Evolutionary conservation across 2,888 invertebrate genomes (phyloP), one percentile per base, ranked within the genome.

Genomic region (Pasiphila rectangulata): DNA sequence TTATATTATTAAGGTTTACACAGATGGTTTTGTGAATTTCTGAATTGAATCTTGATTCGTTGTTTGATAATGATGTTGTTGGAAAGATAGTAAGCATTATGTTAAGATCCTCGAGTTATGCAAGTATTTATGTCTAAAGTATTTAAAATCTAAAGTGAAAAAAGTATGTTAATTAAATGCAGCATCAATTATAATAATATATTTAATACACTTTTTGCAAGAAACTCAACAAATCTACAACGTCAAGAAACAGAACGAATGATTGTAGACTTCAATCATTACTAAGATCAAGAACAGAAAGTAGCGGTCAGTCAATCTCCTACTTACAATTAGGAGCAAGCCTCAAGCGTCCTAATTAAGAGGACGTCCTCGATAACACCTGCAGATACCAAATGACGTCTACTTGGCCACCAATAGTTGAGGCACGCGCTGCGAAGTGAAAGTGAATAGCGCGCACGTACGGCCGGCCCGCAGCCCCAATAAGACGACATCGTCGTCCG

Each of bases 381-480:
- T 56, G 61, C 54, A 64, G 71, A 69, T 64, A 67, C 68, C 62
- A 67, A 72, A 72, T 69, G 67, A 57, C 64, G 69, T 69, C 64
- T 66, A 67, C 57, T 63, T 59, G 59, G 66, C 60, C 67, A 69
- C 70, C 71, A 72, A 72, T 74, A 74, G 78, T 72, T 69, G 67
- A 72, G 72, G 78, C 75, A 74, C 77, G 79, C 78, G 75, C 70
- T 69, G 69, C 67, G 72, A 85, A 87, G 87, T 87, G 87, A 87
- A 88, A 87, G 87, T 88, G 84, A 85, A 81, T 70, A 77, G 71
- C 72, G 78, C 79, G 79, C 85, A 84, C 85, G 85, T 83, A 84
- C 83, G 70, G 66, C 59, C 80, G 69, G 69, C 65, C 68, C 72
- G 74, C 72, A 81, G 82, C 82, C 84, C 85, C 86, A 86, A 83